Evolutionary conservation across 2,797 vertebrate species (phyloP).

Genomic region (Macroramphosus scolopax): DNA sequence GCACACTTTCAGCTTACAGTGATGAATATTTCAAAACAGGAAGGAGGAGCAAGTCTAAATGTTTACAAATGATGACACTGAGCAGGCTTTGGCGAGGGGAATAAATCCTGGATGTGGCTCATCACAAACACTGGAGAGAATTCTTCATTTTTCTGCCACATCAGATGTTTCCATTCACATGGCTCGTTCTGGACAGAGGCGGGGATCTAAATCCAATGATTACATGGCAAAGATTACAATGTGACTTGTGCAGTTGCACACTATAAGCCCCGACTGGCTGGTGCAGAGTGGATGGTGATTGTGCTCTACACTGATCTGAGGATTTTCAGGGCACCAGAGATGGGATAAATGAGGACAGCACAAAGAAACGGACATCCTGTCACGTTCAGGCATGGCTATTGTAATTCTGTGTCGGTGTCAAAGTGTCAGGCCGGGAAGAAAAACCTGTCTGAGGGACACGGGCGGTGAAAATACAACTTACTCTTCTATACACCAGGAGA

Average conservation of each 20-base stretch:
- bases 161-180: slow-evolving; percentile 55
- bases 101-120: slow-evolving; percentile 37
- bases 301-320: slow-evolving; percentile 65
- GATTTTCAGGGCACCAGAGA: slow-evolving; percentile 55
- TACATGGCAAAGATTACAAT: slow-evolving; percentile 73
- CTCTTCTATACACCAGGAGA: slow-evolving; percentile 12
- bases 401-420: slow-evolving; percentile 21
- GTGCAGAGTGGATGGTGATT: slow-evolving; percentile 53
- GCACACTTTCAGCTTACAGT: slow-evolving; percentile 9
- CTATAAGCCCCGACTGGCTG: slow-evolving; percentile 53
- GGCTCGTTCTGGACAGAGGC: slow-evolving; percentile 34
- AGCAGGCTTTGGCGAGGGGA: slow-evolving; percentile 18
- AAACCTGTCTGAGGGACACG: slow-evolving; percentile 9
- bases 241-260: slow-evolving; percentile 59
- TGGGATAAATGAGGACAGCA: slow-evolving; percentile 52
- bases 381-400: slow-evolving; percentile 28
- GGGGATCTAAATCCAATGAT: slow-evolving; percentile 68
- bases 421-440: slow-evolving; percentile 28
- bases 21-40: slow-evolving; percentile 42
- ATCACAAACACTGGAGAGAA: slow-evolving; percentile 45
- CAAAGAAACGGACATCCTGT: slow-evolving; percentile 52
- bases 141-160: slow-evolving; percentile 47
- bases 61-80: slow-evolving; percentile 48
- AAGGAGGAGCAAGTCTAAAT: slow-evolving; percentile 34
- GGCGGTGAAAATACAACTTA: slow-evolving; percentile 27